Conservation (phyloP, 2,888 invertebrate species). For the Agrotis exclamationis region DNA sequence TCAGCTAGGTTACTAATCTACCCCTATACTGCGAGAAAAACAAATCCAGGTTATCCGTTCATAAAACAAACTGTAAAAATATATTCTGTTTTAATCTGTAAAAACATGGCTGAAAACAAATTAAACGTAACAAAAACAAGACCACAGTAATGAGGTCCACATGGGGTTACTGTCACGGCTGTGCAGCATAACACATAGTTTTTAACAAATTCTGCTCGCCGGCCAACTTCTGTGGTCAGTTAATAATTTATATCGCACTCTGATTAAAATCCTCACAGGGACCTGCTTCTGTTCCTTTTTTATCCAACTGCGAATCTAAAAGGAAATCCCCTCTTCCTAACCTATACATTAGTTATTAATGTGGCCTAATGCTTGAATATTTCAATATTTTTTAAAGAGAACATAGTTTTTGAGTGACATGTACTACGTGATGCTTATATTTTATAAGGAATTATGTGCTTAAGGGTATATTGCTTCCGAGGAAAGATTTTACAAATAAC, state of each 20-base stretch:
- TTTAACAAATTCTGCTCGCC: slow-evolving; percentile 39
- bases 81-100: background rate
- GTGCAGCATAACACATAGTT: slow-evolving; percentile 42
- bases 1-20: background rate
- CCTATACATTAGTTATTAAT: no score
- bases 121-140: slow-evolving; percentile 38
- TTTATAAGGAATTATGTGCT: no score
- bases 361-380: no score
- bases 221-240: slow-evolving; percentile 43
- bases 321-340: background rate
- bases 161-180: slow-evolving; percentile 29
- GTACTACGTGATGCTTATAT: no score
- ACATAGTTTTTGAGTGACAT: no score
- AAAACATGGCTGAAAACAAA: slow-evolving; percentile 28
- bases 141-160: slow-evolving; percentile 41
- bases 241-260: slow-evolving; percentile 48
- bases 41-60: background rate
- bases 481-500: no score
- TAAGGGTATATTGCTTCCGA: no score
- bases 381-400: no score
- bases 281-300: slow-evolving; percentile 25
- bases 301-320: background rate
- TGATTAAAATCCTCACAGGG: slow-evolving; percentile 41
- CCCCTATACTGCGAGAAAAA: background rate
- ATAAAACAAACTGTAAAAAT: background rate